Percentiles rank a stretch among this genome's conserved stretches.
These are phyloP conservation scores for Zosterops borbonicus DNA, from an alignment of 2,113 vertebrate species.

Conservation along the genomic window DNA sequence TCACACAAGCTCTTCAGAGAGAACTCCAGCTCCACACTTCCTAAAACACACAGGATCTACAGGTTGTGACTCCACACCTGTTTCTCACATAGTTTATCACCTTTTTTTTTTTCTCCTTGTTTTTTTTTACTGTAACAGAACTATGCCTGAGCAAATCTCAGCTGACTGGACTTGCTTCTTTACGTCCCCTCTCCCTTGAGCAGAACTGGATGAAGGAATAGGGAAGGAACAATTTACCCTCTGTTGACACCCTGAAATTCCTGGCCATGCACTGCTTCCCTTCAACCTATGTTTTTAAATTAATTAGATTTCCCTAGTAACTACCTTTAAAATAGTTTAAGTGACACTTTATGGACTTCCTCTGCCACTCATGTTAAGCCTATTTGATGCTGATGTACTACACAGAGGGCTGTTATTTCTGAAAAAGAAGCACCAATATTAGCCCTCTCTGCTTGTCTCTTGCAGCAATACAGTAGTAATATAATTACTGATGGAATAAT, in stretches of 20 bases:
- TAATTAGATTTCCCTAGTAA: background rate
- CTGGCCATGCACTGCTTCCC: background rate
- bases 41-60: background rate
- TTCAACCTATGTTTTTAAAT: background rate
- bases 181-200: background rate
- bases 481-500: background rate
- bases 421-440: background rate
- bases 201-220: background rate
- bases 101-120: background rate
- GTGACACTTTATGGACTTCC: background rate
- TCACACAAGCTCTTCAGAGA: background rate
- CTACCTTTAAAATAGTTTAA: background rate
- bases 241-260: background rate
- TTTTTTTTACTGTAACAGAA: background rate
- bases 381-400: background rate
- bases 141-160: background rate
- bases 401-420: background rate
- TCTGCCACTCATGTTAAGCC: background rate
- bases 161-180: background rate
- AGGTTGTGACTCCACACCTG: background rate
- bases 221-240: background rate
- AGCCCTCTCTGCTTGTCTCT: background rate
- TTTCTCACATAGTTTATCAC: background rate
- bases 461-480: background rate
- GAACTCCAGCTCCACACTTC: background rate